Conservation (phyloP, 2,888 invertebrate species). For the Ophion ellenae region DNA sequence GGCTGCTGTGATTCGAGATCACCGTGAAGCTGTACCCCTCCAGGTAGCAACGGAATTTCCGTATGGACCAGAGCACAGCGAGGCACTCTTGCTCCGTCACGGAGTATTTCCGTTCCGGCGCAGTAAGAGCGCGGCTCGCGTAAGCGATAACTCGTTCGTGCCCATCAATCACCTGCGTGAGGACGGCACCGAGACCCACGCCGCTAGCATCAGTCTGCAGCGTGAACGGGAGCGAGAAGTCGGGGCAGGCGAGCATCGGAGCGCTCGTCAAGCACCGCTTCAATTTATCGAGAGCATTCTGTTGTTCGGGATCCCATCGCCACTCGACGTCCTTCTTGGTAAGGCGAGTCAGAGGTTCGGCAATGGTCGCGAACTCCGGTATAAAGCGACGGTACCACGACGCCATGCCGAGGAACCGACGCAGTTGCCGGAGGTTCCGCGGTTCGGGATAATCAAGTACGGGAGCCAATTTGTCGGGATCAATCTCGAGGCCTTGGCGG, state of each 20-base stretch:
- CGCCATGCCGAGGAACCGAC: no score
- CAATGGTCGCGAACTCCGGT: no score
- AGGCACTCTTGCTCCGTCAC: background rate
- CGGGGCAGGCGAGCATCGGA: constrained; percentile 28
- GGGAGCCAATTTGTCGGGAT: background rate
- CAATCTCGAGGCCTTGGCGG: background rate
- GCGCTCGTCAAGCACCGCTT: background rate
- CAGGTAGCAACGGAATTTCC: no score
- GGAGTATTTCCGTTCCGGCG: constrained; percentile 26
- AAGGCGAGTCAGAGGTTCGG: no score
- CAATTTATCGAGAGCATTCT: background rate
- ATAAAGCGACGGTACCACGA: no score
- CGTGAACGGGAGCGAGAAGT: constrained; percentile 15
- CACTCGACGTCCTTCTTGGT: background rate
- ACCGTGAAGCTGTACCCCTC: no score
- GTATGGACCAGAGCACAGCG: no score
- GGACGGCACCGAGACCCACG: constrained; percentile 15
- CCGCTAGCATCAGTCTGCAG: constrained; percentile 36
- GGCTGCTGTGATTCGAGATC: no score
- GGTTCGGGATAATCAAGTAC: no score
- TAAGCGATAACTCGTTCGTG: constrained; percentile 22
- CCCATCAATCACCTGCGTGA: no score
- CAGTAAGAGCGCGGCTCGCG: constrained; percentile 32
- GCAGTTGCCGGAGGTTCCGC: no score
- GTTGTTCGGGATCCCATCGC: constrained; percentile 1